Base-by-base conservation (phyloP, 2,797 vertebrate genomes). In the Pangasius larnaudii region DNA sequence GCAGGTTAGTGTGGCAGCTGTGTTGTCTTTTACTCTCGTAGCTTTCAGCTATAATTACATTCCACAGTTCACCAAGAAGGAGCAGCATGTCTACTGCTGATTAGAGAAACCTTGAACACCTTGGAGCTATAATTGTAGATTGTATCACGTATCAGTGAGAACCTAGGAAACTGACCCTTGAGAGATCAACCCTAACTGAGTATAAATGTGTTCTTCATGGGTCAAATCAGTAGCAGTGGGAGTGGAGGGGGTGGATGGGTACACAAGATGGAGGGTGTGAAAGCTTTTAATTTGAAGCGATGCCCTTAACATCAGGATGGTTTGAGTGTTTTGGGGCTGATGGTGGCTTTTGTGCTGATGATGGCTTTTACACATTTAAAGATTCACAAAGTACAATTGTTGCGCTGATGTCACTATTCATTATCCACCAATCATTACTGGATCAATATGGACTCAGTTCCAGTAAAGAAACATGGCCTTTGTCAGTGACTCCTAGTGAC, bases 1-100 rank as follows among this genome's bases (percentile, higher is more conserved):
- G 67, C 67, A 79, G 87, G 88, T 90, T 88, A 84, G 53, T 42
- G 53, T 65, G 85, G 87, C 88, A 89, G 87, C 87, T 89, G 87
- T 84, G 80, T 84, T 84, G 86, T 77, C 83, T 86, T 61, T 61
- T 86, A 82, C 77, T 75, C 16, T 85, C 49, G 51, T 88, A 77
- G 67, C 65, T 79, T 86, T 88, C 53, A 16, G 46, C 42, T 86
- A 74, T 85, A 86, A 88, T 91, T 88, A 90, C 86, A 88, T 71
- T 72, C 80, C 77, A 82, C 11, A 85, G 88, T 85, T 89, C 59
- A 83, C 65, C 81, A 87, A 77, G 65, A 80, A 77, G 30, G 27
- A 79, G 51, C 61, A 42, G 51, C 51, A 24, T 30, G 27, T 90
- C 51, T 72, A n/a, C 72, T 53, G 81, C 74, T 71, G 85, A 72